A percentile compares a stretch with the other conserved stretches of the same genome.
Evolutionary conservation across 2,113 vertebrate genomes (phyloP).

Genomic region (Tiliqua scincoides): DNA sequence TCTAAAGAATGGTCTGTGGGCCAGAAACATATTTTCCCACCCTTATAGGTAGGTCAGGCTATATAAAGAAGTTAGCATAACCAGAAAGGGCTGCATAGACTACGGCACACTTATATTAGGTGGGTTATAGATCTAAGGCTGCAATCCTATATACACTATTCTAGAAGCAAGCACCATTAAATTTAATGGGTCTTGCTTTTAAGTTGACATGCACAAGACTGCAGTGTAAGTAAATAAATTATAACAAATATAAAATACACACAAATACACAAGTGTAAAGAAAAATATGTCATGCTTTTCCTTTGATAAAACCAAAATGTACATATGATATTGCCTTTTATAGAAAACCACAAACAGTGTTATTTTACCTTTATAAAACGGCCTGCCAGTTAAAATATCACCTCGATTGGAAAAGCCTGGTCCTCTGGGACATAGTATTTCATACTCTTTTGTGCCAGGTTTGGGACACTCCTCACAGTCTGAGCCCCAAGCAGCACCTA

Average conservation of each 20-base stretch:
- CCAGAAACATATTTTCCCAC: background rate
- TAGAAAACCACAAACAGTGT: background rate
- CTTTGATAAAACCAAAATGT: background rate
- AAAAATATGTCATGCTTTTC: background rate
- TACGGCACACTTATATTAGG: background rate
- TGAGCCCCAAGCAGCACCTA: constrained; percentile 79
- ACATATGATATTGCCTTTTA: background rate
- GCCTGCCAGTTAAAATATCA: constrained; percentile 76
- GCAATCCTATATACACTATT: no score
- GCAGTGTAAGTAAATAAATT: no score
- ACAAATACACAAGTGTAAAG: background rate
- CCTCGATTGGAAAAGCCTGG: constrained; percentile 78
- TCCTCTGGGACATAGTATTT: constrained; percentile 76
- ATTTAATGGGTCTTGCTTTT: no score
- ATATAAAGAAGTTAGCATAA: background rate
- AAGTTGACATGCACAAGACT: no score
- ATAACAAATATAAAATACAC: background rate
- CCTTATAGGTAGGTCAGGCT: background rate
- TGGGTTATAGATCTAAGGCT: background rate
- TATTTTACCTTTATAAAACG: constrained; percentile 79
- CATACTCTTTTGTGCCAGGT: constrained; percentile 67
- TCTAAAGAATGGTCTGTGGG: background rate
- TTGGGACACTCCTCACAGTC: constrained; percentile 76
- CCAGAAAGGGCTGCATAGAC: background rate
- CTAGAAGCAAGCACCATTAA: no score